Evolutionary conservation across 1,140 invertebrate species (phyloP), one percentile per base, ranked within the genome.

Genomic region (Drosophila sechellia): DNA sequence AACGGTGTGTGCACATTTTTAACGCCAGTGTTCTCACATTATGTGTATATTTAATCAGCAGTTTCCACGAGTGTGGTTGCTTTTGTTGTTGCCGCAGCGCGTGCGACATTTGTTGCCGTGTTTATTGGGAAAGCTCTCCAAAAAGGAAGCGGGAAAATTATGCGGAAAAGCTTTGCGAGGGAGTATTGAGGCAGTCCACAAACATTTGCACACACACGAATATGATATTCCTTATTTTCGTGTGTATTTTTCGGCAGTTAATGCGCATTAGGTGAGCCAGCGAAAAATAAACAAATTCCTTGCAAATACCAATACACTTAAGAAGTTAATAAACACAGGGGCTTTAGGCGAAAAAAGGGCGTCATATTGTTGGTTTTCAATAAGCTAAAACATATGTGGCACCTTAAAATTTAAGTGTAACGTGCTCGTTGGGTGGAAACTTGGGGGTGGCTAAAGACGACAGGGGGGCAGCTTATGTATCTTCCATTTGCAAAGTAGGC

Each of bases 21-120:
- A 22, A 55, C 45, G 63, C 12, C 40, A 40, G 22, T 61, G 22
- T 31, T 49, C 53, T 48, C 46, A 54, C 25, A 46, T 65, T 50
- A 64, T 61, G 69, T 77, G 53, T 81, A 78, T 90, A 81, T 89
- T 89, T 89, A 85, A 90, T 89, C 85, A 85, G 86, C 77, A 81
- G 81, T 72, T 80, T 70, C 50, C 61, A 56, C 25, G 42, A 35
- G 39, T 61, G 45, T 61, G 60, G 49, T 43, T 77, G 71, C 40
- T 64, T 61, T 79, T 74, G 20, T 46, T 75, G 25, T 49, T 71
- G 66, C 40, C 22, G 57, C 35, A 39, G 49, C 80, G 75, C 69
- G 58, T 79, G 83, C 83, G 81, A 81, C 74, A 66, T 70, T 81
- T 81, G 78, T 70, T 70, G 72, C 72, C 71, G 73, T 72, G 57